Base-by-base conservation (phyloP, 2,113 vertebrate species). In the Aldabrachelys gigantea region DNA sequence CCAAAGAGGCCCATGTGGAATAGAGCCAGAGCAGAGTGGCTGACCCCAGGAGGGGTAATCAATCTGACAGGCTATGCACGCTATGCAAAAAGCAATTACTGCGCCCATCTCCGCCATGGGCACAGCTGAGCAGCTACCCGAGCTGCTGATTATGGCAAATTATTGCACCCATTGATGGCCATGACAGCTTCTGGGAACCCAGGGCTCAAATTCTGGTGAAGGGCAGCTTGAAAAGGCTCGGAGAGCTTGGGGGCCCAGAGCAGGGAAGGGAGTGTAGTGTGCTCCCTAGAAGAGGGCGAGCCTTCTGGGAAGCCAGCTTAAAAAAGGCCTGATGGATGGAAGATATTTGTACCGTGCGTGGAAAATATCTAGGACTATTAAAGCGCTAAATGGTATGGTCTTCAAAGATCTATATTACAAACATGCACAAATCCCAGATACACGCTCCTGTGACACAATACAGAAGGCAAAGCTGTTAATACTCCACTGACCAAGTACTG, bases 51-150 rank as follows among this genome's bases (percentile, higher is more conserved):
- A 95, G 80, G 89, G 92, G 80, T 95, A 92, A 92, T 97, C 94
- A 97, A 97, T 97, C 92, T 96, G 95, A 79, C 80, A 97, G 92
- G 96, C 96, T 95, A 89, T 92, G 92, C 95, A 92, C 50, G 57
- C 22, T 76, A 47, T 44, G 91, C 80, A 93, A 97, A 96, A 90
- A 78, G 94, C 96, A 97, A 95, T 97, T 96, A 96, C 87, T 88
- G 92, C 62, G 83, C 90, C 65, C 69, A 76, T 11, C 75, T 76
- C 75, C 24, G 3, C 75, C 75, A 44, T 22, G 12, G 41, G 38
- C 75, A 76, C 75, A 76, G 75, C 75, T 76, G 75, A 76, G 75
- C 75, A 76, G 75, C 75, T 76, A 47, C 41, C 38, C 22, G 10
- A 75, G 72, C 38, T 10, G 21, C 72, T 41, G 72, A 75, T 75